Conservation (phyloP, 2,797 vertebrate genomes). For the Brachyrhaphis roseni region DNA sequence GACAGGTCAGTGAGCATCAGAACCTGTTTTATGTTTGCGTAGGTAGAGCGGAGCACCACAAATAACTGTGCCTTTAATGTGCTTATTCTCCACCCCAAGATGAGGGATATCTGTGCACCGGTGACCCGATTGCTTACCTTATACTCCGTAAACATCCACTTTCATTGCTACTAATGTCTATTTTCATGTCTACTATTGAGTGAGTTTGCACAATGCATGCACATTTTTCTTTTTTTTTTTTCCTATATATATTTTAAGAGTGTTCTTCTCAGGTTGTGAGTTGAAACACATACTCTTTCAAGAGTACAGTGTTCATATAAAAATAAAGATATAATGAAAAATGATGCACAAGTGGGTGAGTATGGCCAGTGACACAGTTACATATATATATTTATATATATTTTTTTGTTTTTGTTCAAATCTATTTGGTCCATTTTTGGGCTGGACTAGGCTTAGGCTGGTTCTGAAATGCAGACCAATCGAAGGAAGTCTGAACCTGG, state of each 20-base stretch:
- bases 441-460: constrained; percentile 68
- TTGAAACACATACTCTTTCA: constrained; percentile 57
- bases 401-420: constrained; percentile 47
- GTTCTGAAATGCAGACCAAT: constrained; percentile 71
- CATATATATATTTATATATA: not conserved
- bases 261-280: constrained; percentile 55
- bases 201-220: constrained; percentile 68
- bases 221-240: constrained; percentile 51
- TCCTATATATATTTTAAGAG: constrained; percentile 45
- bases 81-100: constrained; percentile 58
- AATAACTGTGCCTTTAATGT: constrained; percentile 70
- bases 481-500: constrained; percentile 67
- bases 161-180: constrained; percentile 54
- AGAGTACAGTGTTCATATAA: constrained; percentile 73
- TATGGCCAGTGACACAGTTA: constrained; percentile 58
- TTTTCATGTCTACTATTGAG: constrained; percentile 41
- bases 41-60: constrained; percentile 59
- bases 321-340: constrained; percentile 81
- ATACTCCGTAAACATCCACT: constrained; percentile 37
- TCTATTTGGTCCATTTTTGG: constrained; percentile 69
- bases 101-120: constrained; percentile 34
- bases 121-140: constrained; percentile 42
- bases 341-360: constrained; percentile 67
- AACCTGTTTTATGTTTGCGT: constrained; percentile 75
- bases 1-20: constrained; percentile 48